Conservation (phyloP, 2,113 vertebrate genomes). For the Hippoglossus stenolepis region DNA sequence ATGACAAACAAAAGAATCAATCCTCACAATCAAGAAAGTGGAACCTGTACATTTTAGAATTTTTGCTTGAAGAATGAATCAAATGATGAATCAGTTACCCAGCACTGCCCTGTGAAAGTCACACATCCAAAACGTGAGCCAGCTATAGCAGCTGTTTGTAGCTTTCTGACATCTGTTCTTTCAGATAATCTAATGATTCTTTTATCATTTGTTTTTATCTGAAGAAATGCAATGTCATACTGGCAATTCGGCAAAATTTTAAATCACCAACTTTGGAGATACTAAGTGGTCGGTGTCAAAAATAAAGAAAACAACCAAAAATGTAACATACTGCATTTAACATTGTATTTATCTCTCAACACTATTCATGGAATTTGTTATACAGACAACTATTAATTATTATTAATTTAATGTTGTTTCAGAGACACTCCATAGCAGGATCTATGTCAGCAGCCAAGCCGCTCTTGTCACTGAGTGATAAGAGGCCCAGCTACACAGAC, state of each 20-base stretch:
- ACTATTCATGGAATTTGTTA: not conserved
- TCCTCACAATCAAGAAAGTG: too few species aligned
- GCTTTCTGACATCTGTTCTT: not conserved
- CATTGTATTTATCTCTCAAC: not conserved
- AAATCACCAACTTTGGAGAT: not conserved
- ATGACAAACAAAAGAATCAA: too few species aligned
- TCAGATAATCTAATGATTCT: not conserved
- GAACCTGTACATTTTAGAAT: not conserved
- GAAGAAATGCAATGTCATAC: not conserved
- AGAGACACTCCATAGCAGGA: slow-evolving; percentile 94
- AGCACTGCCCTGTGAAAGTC: too few species aligned
- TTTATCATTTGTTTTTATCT: not conserved
- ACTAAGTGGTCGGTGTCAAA: not conserved
- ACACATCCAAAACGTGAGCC: too few species aligned
- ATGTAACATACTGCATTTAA: too few species aligned
- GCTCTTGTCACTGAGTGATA: slow-evolving; percentile 88
- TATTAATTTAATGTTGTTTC: slow-evolving; percentile 64
- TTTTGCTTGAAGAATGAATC: not conserved
- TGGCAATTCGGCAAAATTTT: not conserved
- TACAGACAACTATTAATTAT: not conserved
- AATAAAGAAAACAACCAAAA: too few species aligned
- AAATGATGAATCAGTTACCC: not conserved
- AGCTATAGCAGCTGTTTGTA: too few species aligned
- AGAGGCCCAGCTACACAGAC: slow-evolving; percentile 93
- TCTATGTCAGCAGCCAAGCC: slow-evolving; percentile 90